phyloP scores from a whole-genome alignment of 2,888 invertebrate species.

The Apamea monoglypha region DNA sequence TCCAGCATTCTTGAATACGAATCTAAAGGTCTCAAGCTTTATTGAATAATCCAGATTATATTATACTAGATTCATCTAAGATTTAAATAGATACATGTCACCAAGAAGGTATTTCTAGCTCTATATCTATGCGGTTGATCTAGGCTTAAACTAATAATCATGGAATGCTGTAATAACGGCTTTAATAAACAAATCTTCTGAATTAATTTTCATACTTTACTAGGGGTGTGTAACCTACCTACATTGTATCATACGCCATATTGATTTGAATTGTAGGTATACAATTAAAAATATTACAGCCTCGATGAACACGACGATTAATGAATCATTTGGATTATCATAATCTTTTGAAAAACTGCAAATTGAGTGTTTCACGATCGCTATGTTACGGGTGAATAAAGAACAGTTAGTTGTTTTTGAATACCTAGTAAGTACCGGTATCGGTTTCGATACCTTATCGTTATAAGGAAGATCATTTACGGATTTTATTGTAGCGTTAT shows the following conservation, averaged over 20 bases:
- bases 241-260: conserved; percentile 15
- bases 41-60: conserved; percentile 39
- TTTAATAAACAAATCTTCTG: conserved; percentile 29
- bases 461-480: conserved; percentile 17
- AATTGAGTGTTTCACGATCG: conserved; percentile 31
- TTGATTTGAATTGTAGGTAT: conserved; percentile 13
- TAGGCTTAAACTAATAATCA: conserved; percentile 32
- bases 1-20: conserved; percentile 24
- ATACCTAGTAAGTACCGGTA: background rate
- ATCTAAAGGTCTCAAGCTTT: conserved; percentile 5
- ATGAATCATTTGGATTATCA: conserved; percentile 11
- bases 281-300: conserved; percentile 37
- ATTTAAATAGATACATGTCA: conserved; percentile 29
- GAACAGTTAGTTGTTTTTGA: background rate
- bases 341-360: conserved; percentile 46
- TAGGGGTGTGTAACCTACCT: background rate
- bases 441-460: conserved; percentile 10
- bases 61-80: conserved; percentile 35
- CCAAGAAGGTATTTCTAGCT: conserved; percentile 32
- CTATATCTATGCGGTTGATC: conserved; percentile 45
- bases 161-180: conserved; percentile 35
- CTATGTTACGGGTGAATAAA: conserved; percentile 18
- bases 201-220: conserved; percentile 33
- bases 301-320: conserved; percentile 12
- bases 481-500: conserved; percentile 19